Percentiles rank a stretch among this genome's conserved stretches.
Evolutionary conservation across 2,113 vertebrate species (phyloP).

Genomic region (Rhabdomys dilectus): DNA sequence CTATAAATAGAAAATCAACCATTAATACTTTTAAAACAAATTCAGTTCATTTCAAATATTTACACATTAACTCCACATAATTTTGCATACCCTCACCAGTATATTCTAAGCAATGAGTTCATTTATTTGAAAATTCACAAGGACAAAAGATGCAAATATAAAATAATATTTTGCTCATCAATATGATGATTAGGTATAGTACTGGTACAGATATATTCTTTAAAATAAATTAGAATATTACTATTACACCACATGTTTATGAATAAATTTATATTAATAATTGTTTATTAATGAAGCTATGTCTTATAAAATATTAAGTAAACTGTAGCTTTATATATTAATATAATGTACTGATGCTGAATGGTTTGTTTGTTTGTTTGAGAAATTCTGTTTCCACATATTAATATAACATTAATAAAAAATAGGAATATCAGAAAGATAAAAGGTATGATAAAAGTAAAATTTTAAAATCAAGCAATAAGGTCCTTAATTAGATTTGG

Average conservation of each 20-base stretch:
- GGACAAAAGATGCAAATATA: neutral
- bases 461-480: slow-evolving; percentile 8
- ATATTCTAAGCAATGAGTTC: neutral
- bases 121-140: neutral
- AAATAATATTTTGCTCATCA: neutral
- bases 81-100: neutral
- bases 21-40: neutral
- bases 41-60: neutral
- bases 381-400: neutral
- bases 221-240: neutral
- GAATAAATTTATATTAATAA: neutral
- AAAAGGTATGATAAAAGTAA: neutral
- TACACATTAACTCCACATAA: neutral
- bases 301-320: neutral
- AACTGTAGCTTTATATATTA: neutral
- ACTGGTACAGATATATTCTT: neutral
- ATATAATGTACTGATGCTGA: neutral
- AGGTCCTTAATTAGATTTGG: neutral
- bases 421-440: neutral
- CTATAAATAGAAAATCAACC: neutral
- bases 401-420: neutral
- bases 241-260: neutral
- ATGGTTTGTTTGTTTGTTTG: neutral
- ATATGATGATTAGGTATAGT: neutral
- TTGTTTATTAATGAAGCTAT: neutral